These are phyloP conservation scores for Brachyhypopomus occidentalis DNA, from an alignment of 2,113 vertebrate species.

Conservation along the genomic window DNA sequence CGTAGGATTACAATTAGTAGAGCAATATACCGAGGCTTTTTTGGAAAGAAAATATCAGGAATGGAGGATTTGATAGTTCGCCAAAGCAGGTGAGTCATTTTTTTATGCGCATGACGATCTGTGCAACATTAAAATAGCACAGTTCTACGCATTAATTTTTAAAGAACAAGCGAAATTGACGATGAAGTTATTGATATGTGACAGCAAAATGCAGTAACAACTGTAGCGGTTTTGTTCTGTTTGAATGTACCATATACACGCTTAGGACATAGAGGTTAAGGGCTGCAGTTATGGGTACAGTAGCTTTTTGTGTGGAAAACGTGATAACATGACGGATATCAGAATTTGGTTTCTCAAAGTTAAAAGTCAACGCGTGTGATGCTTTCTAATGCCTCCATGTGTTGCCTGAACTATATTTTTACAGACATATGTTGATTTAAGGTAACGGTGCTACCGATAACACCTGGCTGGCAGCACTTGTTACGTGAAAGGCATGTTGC, in stretches of 20 bases:
- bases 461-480: conserved; percentile 27
- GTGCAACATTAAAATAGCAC: neutral
- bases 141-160: neutral
- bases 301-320: neutral
- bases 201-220: neutral
- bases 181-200: neutral
- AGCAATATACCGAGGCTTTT: conserved; percentile 49
- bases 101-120: neutral
- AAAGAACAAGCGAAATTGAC: neutral
- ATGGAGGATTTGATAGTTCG: conserved; percentile 71
- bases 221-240: neutral
- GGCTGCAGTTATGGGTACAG: neutral
- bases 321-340: neutral
- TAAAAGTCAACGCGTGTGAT: conserved; percentile 15
- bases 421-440: neutral
- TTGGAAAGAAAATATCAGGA: conserved; percentile 56
- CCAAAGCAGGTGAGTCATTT: conserved; percentile 76
- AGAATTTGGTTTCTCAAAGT: conserved; percentile 34
- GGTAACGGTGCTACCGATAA: neutral
- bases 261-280: neutral
- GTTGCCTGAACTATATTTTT: conserved; percentile 3
- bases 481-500: conserved; percentile 29
- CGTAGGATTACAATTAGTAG: conserved; percentile 58
- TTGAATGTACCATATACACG: neutral
- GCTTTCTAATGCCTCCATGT: conserved; percentile 5